Evolutionary conservation across 92 coral and sea anemone species (phyloP).

Genomic region (Epizoanthus fatuus): DNA sequence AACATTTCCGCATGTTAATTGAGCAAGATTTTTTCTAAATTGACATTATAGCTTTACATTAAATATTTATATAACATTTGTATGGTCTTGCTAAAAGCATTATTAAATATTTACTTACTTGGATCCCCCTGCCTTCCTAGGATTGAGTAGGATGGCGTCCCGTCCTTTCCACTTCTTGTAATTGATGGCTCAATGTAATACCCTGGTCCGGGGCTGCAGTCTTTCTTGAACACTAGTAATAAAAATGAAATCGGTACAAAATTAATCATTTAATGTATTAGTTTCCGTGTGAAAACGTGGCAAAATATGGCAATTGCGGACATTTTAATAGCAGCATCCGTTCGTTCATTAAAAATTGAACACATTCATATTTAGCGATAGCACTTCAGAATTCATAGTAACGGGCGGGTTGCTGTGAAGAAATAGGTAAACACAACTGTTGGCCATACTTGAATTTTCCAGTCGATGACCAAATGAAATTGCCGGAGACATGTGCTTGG

Average conservation of each 20-base stretch:
- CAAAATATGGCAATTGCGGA: not conserved
- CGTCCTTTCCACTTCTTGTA: constrained; percentile 89
- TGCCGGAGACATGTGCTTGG: constrained; percentile 85
- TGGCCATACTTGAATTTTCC: constrained; percentile 87
- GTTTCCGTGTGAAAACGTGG: not conserved
- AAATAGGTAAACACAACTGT: constrained; percentile 19
- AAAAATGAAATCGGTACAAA: not conserved
- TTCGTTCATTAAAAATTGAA: not conserved
- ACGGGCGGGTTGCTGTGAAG: constrained; percentile 10
- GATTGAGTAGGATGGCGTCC: constrained; percentile 90
- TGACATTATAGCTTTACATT: not conserved
- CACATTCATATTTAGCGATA: not conserved
- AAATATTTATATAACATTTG: not conserved
- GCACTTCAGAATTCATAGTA: constrained; percentile 11
- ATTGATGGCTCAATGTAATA: constrained; percentile 79
- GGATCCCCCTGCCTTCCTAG: constrained; percentile 91
- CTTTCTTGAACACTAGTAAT: constrained; percentile 89
- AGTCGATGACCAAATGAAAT: constrained; percentile 90
- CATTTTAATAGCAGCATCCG: too few species aligned
- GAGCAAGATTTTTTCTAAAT: not conserved
- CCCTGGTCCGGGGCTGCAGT: constrained; percentile 99
- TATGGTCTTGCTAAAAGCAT: not conserved
- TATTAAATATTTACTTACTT: constrained; percentile 68
- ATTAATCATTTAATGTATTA: not conserved
- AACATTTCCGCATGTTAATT: too few species aligned